Conservation (phyloP, 2,888 invertebrate species). For the Carcina quercana region DNA sequence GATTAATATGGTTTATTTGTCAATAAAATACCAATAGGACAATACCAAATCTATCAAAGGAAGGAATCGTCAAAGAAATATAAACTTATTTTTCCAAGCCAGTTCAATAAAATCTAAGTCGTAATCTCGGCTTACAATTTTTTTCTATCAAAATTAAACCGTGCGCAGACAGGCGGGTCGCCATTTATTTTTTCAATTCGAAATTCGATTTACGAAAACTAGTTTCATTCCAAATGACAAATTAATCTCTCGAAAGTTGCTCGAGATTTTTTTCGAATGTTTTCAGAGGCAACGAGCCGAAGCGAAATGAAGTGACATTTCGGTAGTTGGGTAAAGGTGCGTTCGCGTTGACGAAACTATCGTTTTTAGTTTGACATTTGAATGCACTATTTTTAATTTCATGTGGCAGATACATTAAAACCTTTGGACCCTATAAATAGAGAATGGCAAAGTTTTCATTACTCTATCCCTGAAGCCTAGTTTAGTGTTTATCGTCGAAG, state of each 20-base stretch:
- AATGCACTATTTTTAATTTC: no score
- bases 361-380: not conserved
- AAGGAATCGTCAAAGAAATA: no score
- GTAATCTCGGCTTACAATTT: slow-evolving; percentile 1
- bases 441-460: no score
- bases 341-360: slow-evolving; percentile 12
- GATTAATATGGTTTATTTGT: no score
- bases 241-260: slow-evolving; percentile 66
- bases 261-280: slow-evolving; percentile 40
- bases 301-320: slow-evolving; percentile 59
- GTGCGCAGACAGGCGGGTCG: slow-evolving; percentile 4
- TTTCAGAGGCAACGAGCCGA: slow-evolving; percentile 52
- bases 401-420: no score
- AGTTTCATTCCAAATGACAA: slow-evolving; percentile 66
- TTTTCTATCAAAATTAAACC: slow-evolving; percentile 3
- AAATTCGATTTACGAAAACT: slow-evolving; percentile 42
- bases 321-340: slow-evolving; percentile 49
- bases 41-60: no score
- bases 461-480: no score
- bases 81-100: not conserved
- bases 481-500: no score
- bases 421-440: no score
- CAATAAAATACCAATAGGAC: no score
- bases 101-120: not conserved
- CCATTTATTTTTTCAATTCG: slow-evolving; percentile 30